These are phyloP conservation scores for Disparrhopalites patrizii DNA, from an alignment of 2,888 invertebrate genomes.

Conservation along the genomic window DNA sequence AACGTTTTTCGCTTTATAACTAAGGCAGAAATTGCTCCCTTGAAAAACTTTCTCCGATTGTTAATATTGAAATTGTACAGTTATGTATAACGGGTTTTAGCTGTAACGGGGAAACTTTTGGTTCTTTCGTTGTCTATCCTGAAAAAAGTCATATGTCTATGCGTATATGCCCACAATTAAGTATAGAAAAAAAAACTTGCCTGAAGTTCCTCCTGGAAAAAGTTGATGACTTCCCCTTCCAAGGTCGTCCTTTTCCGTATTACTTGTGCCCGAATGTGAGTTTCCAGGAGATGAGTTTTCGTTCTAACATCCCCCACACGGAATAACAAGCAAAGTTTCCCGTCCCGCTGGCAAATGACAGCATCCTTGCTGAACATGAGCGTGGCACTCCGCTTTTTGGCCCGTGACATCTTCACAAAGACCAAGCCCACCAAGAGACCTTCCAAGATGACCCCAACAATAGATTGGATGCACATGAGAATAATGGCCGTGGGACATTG, in stretches of 20 bases:
- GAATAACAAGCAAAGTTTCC: conserved; percentile 70
- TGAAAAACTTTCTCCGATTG: no score
- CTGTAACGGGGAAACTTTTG: no score
- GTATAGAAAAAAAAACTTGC: neutral
- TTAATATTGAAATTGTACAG: neutral
- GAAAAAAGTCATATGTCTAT: neutral
- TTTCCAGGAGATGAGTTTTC: conserved; percentile 18
- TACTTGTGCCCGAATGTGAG: conserved; percentile 27
- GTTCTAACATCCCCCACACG: conserved; percentile 25
- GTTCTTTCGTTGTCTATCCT: neutral
- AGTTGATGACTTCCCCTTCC: conserved; percentile 28
- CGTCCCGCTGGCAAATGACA: conserved; percentile 79
- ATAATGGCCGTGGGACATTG: conserved; percentile 38
- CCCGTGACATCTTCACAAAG: conserved; percentile 92
- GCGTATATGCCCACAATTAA: neutral
- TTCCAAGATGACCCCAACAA: conserved; percentile 41
- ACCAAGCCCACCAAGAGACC: conserved; percentile 57
- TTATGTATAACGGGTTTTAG: no score
- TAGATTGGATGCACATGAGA: conserved; percentile 38
- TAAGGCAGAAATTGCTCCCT: neutral
- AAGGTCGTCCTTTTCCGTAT: conserved; percentile 17
- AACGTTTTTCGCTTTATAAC: no score
- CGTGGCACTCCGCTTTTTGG: conserved; percentile 89
- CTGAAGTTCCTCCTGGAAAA: conserved; percentile 24
- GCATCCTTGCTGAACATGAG: conserved; percentile 85